Conservation (phyloP, 2,888 invertebrate species). For the Petrolisthes cinctipes region DNA sequence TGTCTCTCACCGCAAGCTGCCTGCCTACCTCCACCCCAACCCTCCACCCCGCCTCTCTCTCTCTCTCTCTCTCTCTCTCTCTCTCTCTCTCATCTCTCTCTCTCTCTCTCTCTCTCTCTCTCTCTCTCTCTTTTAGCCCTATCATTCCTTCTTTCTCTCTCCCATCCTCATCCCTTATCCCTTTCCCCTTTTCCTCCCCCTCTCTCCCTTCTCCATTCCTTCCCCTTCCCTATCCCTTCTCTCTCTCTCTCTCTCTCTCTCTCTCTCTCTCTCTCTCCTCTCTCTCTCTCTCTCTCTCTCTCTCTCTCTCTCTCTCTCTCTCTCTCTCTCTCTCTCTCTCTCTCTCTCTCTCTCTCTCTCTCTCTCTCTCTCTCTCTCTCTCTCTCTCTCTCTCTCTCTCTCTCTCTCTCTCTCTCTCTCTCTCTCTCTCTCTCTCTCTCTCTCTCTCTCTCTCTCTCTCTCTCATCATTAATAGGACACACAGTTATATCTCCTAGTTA, state of each 20-base stretch:
- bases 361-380: not conserved
- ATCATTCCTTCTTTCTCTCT: not conserved
- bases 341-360: not conserved
- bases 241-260: not conserved
- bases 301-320: not conserved
- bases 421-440: not conserved
- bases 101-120: not conserved
- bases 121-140: conserved; percentile 1
- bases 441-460: not conserved
- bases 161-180: conserved; percentile 16
- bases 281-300: not conserved
- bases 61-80: not conserved
- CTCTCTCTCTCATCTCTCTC: not conserved
- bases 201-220: too few relatives aligned
- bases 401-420: conserved; percentile 6
- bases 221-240: not conserved
- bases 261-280: conserved; percentile 3
- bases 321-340: not conserved
- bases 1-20: conserved; percentile 32
- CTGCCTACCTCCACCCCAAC: not conserved
- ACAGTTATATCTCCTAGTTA: too few relatives aligned
- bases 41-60: not conserved
- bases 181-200: conserved; percentile 1
- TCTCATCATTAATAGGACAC: too few relatives aligned
- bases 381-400: not conserved